Evolutionary conservation across 2,888 invertebrate genomes (phyloP), one percentile per base, ranked within the genome.

Genomic region (Thelaira solivaga): DNA sequence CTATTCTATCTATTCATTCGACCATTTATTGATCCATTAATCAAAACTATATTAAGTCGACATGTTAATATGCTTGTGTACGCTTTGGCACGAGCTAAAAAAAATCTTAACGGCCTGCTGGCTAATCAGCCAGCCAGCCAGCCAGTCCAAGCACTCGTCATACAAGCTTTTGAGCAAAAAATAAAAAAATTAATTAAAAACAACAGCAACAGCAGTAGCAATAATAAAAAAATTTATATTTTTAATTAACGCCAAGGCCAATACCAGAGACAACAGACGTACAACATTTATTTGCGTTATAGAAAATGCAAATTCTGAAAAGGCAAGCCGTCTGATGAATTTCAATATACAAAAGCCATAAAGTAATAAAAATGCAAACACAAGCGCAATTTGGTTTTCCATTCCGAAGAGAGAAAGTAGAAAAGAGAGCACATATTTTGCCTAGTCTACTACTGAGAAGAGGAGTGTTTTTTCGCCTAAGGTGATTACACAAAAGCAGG

Each of bases 171-270:
- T 5, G 47, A 36, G 31, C 53, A 29, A 64, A 45, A 34, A 55
- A 31, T n/a, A 53, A 18, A 53, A 6, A 18, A 34, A 13, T 5
- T 0, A 49, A 1, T 13, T 22, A 39, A 47, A 47, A 31, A 51
- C 31, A 59, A 62, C 41, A 62, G 43, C 34, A 67, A 13, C 39
- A 53, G 31, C 61, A 53, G 49, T 53, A 59, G 62, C 68, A 64
- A 73, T 73, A 77, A n/a, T n/a, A n/a, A n/a, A n/a, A 73, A 69
- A 74, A 74, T 61, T 65, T 59, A 71, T 74, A 78, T 71, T 74
- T 78, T 78, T 78, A 78, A 78, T 78, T 78, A 78, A 78, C 78
- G 74, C 74, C 78, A 78, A 78, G 78, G 78, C 78, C 78, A 78
- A 74, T 73, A 77, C 67, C 72, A 77, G 65, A n/a, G n/a, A 47